Evolutionary conservation across 2,888 invertebrate genomes (phyloP), one percentile per base, ranked within the genome.

Genomic region (Microdon myrmicae): DNA sequence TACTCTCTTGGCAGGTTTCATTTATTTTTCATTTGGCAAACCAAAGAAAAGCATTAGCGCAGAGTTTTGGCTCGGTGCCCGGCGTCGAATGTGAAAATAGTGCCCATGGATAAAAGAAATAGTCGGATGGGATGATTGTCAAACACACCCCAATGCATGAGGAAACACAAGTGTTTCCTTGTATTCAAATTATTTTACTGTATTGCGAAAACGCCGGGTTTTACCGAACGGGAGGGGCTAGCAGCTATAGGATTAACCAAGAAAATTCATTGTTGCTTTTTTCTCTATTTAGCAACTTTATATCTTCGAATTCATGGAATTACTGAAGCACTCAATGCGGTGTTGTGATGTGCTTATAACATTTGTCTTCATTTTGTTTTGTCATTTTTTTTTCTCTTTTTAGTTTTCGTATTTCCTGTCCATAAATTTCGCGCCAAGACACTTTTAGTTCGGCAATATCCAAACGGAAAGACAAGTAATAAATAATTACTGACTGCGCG

Each of bases 301-400:
- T 56, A 64, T 56, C 61, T 64, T 64, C 56, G 56, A 56, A 64
- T 64, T 51, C 61, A 55, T 51, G 45, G 61, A 64, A 64, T 64
- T 56, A 22, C 29, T 26, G 29, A 26, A 23, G 34, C 9, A 39
- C 13, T 32, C 32, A 32, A 9, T 39, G 14, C 19, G 32, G 17
- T 10, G n/a, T n/a, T n/a, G n/a, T n/a, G n/a, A n/a, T n/a, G n/a
- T n/a, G n/a, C n/a, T n/a, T n/a, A n/a, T n/a, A n/a, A n/a, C n/a
- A n/a, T 39, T 17, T 39, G 4, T n/a, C n/a, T n/a, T n/a, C n/a
- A 10, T 29, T 13, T 16, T 31, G 43, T 43, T 20, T 16, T 39
- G 39, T 39, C 17, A 7, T 29, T 10, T 31, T 32, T 38, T 34
- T 13, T 28, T 34, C 22, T 28, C n/a, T 37, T 25, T 37, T 20